A percentile compares a stretch with the other conserved stretches of the same genome.
Conservation (phyloP, 2,888 invertebrate genomes). For the Serrognathus titanus region DNA sequence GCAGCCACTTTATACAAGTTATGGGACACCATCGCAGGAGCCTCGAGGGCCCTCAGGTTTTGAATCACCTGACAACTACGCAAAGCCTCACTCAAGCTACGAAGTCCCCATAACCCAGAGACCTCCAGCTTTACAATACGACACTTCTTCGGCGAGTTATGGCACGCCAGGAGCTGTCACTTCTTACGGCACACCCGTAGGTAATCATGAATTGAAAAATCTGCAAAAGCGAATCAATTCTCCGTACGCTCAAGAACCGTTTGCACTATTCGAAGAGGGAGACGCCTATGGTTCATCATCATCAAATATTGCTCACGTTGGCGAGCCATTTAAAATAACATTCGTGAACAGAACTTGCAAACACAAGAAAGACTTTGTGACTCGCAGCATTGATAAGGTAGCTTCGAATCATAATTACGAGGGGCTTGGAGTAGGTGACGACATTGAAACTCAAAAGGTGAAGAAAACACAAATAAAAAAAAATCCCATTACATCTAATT, state of each 20-base stretch:
- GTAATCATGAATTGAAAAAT: conserved; percentile 8
- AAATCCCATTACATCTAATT: too few relatives aligned
- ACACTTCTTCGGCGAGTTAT: conserved; percentile 33
- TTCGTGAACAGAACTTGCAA: neutral
- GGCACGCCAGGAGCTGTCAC: conserved; percentile 38
- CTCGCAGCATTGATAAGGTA: too few relatives aligned
- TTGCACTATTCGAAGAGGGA: neutral
- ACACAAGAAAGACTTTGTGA: too few relatives aligned
- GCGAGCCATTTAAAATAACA: neutral
- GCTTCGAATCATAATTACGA: conserved; percentile 28
- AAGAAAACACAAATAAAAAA: neutral
- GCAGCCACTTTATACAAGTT: conserved; percentile 28
- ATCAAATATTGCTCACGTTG: neutral
- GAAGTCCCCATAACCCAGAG: conserved; percentile 27
- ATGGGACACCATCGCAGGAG: conserved; percentile 23
- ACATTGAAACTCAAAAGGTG: neutral
- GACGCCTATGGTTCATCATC: conserved; percentile 8
- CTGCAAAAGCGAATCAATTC: conserved; percentile 6
- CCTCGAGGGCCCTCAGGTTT: conserved; percentile 29
- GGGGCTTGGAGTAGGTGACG: conserved; percentile 20
- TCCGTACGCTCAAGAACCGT: neutral
- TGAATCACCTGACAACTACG: conserved; percentile 10
- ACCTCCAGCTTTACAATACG: conserved; percentile 30
- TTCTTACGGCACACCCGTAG: conserved; percentile 37
- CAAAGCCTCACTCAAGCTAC: conserved; percentile 20